Evolutionary conservation across 1,140 invertebrate species (phyloP).

Genomic region (Magallana angulata): DNA sequence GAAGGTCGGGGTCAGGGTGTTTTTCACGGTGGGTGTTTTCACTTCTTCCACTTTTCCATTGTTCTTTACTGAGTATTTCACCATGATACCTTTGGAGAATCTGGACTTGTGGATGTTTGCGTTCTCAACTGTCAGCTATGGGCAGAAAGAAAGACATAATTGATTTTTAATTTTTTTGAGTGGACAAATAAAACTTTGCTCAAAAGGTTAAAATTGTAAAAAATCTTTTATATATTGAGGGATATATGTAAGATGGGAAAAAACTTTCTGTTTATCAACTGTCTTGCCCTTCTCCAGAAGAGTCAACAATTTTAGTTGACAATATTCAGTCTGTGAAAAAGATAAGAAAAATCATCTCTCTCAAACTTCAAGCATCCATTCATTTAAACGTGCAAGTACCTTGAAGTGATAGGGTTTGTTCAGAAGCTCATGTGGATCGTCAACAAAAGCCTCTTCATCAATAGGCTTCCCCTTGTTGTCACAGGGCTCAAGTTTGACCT

Average conservation of each 20-base stretch:
- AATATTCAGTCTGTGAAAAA: too few relatives aligned
- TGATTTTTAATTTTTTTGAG: too few relatives aligned
- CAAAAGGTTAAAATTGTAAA: too few relatives aligned
- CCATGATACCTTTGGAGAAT: constrained; percentile 76
- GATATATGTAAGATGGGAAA: too few relatives aligned
- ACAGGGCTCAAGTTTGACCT: constrained; percentile 78
- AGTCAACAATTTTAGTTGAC: too few relatives aligned
- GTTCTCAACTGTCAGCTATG: constrained; percentile 68
- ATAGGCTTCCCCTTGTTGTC: constrained; percentile 76
- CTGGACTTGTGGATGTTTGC: constrained; percentile 75
- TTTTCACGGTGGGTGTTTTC: constrained; percentile 73
- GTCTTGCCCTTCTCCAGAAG: too few relatives aligned
- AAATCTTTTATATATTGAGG: too few relatives aligned
- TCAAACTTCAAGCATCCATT: neutral
- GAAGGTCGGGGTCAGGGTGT: constrained; percentile 74
- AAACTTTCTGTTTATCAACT: too few relatives aligned
- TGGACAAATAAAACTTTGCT: too few relatives aligned
- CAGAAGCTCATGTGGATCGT: constrained; percentile 77
- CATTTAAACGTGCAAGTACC: constrained; percentile 50
- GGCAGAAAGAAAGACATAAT: neutral
- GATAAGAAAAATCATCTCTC: neutral
- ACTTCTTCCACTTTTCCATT: constrained; percentile 68
- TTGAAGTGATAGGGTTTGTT: constrained; percentile 78
- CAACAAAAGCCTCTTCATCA: constrained; percentile 78
- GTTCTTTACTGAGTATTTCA: constrained; percentile 74